Evolutionary conservation across 2,797 vertebrate species (phyloP), one percentile per base, ranked within the genome.

Genomic region (Danio jaintianensis): DNA sequence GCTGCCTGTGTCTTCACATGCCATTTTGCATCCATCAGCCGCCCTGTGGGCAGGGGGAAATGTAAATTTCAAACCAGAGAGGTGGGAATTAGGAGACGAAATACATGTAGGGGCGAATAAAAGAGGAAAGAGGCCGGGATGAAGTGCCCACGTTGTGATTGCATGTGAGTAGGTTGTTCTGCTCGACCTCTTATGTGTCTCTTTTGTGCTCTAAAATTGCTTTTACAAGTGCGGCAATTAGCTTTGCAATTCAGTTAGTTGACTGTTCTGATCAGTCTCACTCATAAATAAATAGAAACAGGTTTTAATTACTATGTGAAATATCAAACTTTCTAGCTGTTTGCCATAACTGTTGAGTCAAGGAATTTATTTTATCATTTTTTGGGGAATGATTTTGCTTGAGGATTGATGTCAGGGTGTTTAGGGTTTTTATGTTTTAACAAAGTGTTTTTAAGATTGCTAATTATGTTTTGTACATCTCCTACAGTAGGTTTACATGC

Each of bases 71-170:
- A 58, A 59, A 47, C 70, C 70, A 59, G 53, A 73, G 70, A 73
- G 42, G 55, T 73, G 55, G 70, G 70, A 73, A 73, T 59, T 59
- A 59, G 15, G 42, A 73, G 70, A 73, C 55, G 6, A 59, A 64
- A 74, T 52, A 29, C 68, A 73, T 80, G 70, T 58, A 58, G 20
- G 42, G 53, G 9, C 53, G 59, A 47, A 73, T 59, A 59, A 92
- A 92, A 93, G 92, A 89, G 88, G 81, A 77, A 83, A 84, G 80
- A 85, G 83, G 86, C 85, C 79, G 87, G 85, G 83, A 90, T 89
- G 88, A 87, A 90, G 40, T 0, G 40, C 53, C 20, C 20, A 59
- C 53, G 11, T 43, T 50, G 18, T 29, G 45, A 68, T 48, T 50
- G 20, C 45, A 68, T 48, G 29, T 29, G 43, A 50, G 22, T 12